Conservation (phyloP, 2,888 invertebrate genomes). For the Synanthedon andrenaeformis region DNA sequence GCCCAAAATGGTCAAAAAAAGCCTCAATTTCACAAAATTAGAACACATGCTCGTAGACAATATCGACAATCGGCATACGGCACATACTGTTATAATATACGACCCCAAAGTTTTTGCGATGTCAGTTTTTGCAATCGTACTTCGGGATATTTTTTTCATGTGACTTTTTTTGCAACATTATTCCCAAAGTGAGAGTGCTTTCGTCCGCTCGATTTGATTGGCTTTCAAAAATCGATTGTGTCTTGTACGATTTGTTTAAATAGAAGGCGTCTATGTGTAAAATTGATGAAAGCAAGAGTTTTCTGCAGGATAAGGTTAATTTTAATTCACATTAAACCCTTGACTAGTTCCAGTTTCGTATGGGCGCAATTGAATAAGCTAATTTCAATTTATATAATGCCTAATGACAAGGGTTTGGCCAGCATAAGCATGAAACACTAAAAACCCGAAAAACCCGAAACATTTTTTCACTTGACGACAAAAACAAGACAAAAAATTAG, state of each 20-base stretch:
- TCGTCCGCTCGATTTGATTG: constrained; percentile 37
- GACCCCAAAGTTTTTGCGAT: too few relatives aligned
- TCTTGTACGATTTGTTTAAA: constrained; percentile 12
- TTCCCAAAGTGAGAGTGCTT: constrained; percentile 34
- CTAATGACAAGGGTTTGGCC: too few relatives aligned
- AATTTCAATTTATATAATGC: too few relatives aligned
- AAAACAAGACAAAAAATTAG: too few relatives aligned
- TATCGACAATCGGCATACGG: not conserved
- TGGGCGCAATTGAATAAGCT: too few relatives aligned
- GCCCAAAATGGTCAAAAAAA: too few relatives aligned
- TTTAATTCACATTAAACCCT: too few relatives aligned
- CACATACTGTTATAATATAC: not conserved
- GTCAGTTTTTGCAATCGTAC: not conserved
- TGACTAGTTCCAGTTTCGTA: too few relatives aligned
- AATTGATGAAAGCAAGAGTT: not conserved
- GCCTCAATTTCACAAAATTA: not conserved
- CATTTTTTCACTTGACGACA: too few relatives aligned
- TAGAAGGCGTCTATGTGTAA: constrained; percentile 6
- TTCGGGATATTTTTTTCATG: not conserved
- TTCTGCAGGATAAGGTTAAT: too few relatives aligned
- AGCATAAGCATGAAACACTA: too few relatives aligned
- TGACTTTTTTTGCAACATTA: constrained; percentile 8
- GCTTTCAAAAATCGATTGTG: constrained; percentile 16
- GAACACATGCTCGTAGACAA: not conserved
- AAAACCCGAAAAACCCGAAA: too few relatives aligned